Conservation (phyloP, 2,797 vertebrate species). For the Gastrophryne carolinensis region DNA sequence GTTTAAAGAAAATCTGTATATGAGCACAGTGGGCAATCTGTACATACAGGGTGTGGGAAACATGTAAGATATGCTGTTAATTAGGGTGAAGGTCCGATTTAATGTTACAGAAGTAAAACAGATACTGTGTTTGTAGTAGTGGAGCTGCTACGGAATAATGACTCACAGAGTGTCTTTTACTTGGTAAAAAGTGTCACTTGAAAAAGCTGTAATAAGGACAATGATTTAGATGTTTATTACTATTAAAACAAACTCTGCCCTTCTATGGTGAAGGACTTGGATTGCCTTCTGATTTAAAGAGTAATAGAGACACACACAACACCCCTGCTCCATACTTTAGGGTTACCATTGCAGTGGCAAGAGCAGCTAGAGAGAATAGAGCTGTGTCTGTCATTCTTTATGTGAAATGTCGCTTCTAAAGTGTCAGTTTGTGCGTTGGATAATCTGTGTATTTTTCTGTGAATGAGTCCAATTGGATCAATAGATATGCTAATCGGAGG, state of each 20-base stretch:
- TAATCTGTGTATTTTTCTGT: slow-evolving; percentile 38
- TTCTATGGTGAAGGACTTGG: not conserved
- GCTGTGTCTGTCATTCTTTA: not conserved
- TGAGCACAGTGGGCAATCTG: too few relatives aligned
- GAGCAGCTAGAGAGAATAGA: not conserved
- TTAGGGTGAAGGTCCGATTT: too few relatives aligned
- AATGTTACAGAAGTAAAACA: too few relatives aligned
- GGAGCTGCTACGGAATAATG: too few relatives aligned
- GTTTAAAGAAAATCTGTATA: too few relatives aligned
- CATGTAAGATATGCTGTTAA: too few relatives aligned
- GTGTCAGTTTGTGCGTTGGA: slow-evolving; percentile 28
- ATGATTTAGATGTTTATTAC: not conserved
- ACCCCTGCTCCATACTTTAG: not conserved
- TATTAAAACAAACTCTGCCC: not conserved
- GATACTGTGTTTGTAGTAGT: too few relatives aligned
- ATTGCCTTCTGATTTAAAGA: not conserved
- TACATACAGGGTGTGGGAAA: too few relatives aligned
- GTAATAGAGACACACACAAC: not conserved
- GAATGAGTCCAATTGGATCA: slow-evolving; percentile 29
- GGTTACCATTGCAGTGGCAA: not conserved
- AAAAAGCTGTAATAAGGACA: not conserved
- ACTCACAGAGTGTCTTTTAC: too few relatives aligned
- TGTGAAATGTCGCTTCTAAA: slow-evolving; percentile 18
- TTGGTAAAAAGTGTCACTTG: too few relatives aligned
- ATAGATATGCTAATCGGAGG: slow-evolving; percentile 31